phyloP scores from a whole-genome alignment of 2,113 vertebrate genomes.

The Egretta garzetta region DNA sequence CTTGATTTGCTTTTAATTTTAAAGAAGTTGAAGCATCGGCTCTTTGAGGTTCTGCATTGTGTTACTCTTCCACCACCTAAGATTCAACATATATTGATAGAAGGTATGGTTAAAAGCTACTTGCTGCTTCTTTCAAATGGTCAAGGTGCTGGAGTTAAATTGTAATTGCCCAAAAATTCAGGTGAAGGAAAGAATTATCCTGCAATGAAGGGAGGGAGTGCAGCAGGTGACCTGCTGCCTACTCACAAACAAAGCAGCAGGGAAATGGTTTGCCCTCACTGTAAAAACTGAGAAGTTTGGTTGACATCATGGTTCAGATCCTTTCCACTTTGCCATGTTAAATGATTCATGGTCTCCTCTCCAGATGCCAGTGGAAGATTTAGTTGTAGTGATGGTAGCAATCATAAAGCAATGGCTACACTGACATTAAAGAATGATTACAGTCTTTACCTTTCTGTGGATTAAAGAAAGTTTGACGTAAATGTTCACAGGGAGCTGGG shows the following conservation, averaged over 20 bases:
- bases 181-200: not conserved
- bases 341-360: not conserved
- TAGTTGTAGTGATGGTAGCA: not conserved
- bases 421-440: not conserved
- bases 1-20: conserved; percentile 9
- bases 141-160: not conserved
- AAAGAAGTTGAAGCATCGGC: not conserved
- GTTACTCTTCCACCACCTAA: not conserved
- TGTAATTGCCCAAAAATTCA: not conserved
- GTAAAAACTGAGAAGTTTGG: not conserved
- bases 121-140: not conserved
- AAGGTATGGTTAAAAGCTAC: not conserved
- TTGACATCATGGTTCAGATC: not conserved
- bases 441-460: not conserved
- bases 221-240: not conserved
- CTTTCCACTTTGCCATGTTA: not conserved
- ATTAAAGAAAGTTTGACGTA: conserved; percentile 6
- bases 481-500: not conserved
- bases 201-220: not conserved
- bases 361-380: conserved; percentile 9
- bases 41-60: not conserved
- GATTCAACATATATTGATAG: not conserved
- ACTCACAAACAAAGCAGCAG: not conserved
- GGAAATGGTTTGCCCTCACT: not conserved
- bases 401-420: not conserved